A percentile compares a stretch with the other conserved stretches of the same genome.
These are phyloP conservation scores for Brachyhypopomus gauderio DNA, from an alignment of 2,113 vertebrate species.

Conservation along the genomic window DNA sequence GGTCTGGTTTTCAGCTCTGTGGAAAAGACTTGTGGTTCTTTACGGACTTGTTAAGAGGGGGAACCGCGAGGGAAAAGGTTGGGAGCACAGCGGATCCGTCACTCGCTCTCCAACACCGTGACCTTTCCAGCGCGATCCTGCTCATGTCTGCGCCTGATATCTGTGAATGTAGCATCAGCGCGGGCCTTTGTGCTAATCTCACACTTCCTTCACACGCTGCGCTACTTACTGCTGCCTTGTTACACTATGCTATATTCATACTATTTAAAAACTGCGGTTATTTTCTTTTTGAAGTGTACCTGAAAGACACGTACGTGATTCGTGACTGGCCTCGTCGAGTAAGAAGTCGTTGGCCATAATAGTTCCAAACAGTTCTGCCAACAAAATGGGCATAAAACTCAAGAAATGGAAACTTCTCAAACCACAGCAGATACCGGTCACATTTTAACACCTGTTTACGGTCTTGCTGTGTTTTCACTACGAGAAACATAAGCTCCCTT, in stretches of 20 bases:
- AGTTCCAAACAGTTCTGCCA: not conserved
- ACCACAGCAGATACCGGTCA: not conserved
- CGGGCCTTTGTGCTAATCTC: not conserved
- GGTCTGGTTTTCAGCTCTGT: conserved; percentile 62
- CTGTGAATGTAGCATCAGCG: not conserved
- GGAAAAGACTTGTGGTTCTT: conserved; percentile 59
- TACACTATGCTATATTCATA: not conserved
- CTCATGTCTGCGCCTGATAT: not conserved
- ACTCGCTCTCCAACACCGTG: not conserved
- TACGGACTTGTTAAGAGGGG: conserved; percentile 58
- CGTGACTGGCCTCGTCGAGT: not conserved
- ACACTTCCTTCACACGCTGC: not conserved
- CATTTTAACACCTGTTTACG: not conserved
- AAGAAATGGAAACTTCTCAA: conserved; percentile 1
- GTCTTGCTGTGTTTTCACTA: not conserved
- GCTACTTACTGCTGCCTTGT: not conserved
- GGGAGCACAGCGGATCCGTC: conserved; percentile 32
- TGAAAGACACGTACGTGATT: not conserved
- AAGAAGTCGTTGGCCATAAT: not conserved
- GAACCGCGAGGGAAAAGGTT: conserved; percentile 60
- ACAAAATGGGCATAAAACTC: not conserved
- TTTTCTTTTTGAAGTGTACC: not conserved
- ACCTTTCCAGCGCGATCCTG: not conserved
- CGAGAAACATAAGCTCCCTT: not conserved
- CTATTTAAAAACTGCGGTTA: not conserved